Conservation (phyloP, 1,140 invertebrate species). For the Harpegnathos saltator region DNA sequence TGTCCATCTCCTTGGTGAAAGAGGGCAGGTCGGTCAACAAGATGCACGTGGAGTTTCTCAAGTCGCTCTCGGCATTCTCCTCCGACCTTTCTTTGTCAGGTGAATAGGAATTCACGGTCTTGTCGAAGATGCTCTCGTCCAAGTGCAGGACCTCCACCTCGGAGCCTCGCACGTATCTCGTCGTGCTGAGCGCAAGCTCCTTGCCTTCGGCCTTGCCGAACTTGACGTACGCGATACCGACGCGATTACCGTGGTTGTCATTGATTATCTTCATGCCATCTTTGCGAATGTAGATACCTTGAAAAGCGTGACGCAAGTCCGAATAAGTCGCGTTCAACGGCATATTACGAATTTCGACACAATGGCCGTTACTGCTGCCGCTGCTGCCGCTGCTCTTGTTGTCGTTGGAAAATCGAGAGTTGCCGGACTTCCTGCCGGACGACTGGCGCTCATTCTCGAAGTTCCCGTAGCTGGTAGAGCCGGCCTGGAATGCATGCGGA, state of each 20-base stretch:
- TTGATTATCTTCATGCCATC: slow-evolving; percentile 95
- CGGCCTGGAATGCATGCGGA: slow-evolving; percentile 87
- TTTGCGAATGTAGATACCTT: slow-evolving; percentile 91
- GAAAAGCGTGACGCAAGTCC: slow-evolving; percentile 93
- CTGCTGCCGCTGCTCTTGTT: slow-evolving; percentile 33
- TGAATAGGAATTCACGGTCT: slow-evolving; percentile 88
- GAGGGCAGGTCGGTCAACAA: slow-evolving; percentile 90
- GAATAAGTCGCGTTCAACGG: slow-evolving; percentile 89
- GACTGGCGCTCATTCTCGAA: slow-evolving; percentile 70
- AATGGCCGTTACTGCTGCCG: slow-evolving; percentile 82
- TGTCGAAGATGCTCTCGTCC: slow-evolving; percentile 89
- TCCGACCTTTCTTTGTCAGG: slow-evolving; percentile 82
- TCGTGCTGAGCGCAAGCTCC: slow-evolving; percentile 88
- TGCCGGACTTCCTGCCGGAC: slow-evolving; percentile 65
- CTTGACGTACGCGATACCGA: slow-evolving; percentile 92
- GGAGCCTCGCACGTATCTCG: slow-evolving; percentile 85
- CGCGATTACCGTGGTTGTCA: slow-evolving; percentile 91
- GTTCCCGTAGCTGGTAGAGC: slow-evolving; percentile 35
- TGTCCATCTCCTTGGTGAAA: slow-evolving; percentile 92
- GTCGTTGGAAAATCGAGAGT: slow-evolving; percentile 70
- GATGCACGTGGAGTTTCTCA: slow-evolving; percentile 86
- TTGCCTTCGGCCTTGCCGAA: slow-evolving; percentile 90
- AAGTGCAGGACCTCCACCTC: slow-evolving; percentile 88
- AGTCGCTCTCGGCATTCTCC: slow-evolving; percentile 71
- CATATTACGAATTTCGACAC: slow-evolving; percentile 91